Base-by-base conservation (phyloP, 2,797 vertebrate species). In the Spinibarbus caldwelli region DNA sequence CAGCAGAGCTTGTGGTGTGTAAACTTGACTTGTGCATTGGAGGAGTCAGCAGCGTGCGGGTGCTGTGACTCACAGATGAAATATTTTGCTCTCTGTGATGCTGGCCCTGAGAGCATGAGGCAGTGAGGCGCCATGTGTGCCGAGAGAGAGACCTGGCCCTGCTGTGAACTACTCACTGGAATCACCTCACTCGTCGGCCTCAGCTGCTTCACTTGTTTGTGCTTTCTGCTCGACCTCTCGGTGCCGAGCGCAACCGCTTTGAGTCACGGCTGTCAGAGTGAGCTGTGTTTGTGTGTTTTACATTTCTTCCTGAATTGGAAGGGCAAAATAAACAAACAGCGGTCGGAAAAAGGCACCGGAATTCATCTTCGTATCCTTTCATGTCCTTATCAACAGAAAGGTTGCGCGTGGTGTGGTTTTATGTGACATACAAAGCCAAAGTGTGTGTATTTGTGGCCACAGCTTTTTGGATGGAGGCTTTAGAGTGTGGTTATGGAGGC, bases 21-120 rank as follows among this genome's bases (percentile, higher is more conserved):
- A 66, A 79, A 82, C 75, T 85, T 82, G 29, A 47, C 59, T 85
- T 34, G 31, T 5, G 54, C 9, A 6, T 67, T 19, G 19, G 31
- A 81, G 64, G 68, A 85, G n/a, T 83, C 84, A 71, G 68, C 45
- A 84, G 77, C 82, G 49, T 87, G 87, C 52, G 80, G 68, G 84
- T 47, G 79, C 86, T 89, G 91, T 95, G 95, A 96, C 91, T 96
- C 95, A 95, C 91, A 93, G 92, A 95, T 95, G 89, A 95, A 95
- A 93, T 94, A 95, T 96, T 95, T 95, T 90, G 89, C 93, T 93
- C 90, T 90, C 92, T 88, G 90, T 92, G 91, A 93, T 92, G 91
- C 88, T n/a, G 89, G 90, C 92, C 92, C 91, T 92, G 90, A 85
- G 86, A 72, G 57, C 86, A 86, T 90, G 88, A 75, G 75, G 83